These are phyloP conservation scores for Gorsachius goisagi DNA, from an alignment of 2,113 vertebrate species.

Conservation along the genomic window DNA sequence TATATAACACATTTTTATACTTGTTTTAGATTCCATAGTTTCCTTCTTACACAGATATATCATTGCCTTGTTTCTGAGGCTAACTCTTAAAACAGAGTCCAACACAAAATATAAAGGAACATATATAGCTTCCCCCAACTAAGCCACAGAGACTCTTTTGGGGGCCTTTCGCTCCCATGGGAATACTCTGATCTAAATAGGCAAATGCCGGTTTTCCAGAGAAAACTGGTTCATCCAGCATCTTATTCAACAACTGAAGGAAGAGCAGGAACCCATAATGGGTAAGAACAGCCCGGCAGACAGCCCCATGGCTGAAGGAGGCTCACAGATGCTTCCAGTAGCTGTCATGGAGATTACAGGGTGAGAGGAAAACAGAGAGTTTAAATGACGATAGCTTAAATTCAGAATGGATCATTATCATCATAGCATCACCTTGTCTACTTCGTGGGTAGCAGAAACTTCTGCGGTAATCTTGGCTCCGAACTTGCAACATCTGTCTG, in stretches of 20 bases:
- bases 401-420: background rate
- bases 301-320: fast-evolving
- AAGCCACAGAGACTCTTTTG: background rate
- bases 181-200: background rate
- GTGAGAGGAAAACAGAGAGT: background rate
- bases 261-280: background rate
- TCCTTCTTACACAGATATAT: background rate
- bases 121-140: background rate
- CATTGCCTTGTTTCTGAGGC: background rate
- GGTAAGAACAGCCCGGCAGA: background rate
- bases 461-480: background rate
- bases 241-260: background rate
- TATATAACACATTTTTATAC: background rate
- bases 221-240: background rate
- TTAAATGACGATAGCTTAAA: background rate
- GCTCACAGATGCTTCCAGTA: background rate
- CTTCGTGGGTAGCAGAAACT: background rate
- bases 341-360: background rate
- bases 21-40: background rate
- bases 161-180: background rate
- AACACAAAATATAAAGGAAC: background rate
- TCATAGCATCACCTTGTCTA: background rate
- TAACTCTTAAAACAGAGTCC: background rate
- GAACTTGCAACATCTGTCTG: background rate
- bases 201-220: background rate